Percentiles rank a stretch among this genome's conserved stretches.
These are phyloP conservation scores for Eolophus roseicapilla DNA, from an alignment of 2,113 vertebrate species.

Conservation along the genomic window DNA sequence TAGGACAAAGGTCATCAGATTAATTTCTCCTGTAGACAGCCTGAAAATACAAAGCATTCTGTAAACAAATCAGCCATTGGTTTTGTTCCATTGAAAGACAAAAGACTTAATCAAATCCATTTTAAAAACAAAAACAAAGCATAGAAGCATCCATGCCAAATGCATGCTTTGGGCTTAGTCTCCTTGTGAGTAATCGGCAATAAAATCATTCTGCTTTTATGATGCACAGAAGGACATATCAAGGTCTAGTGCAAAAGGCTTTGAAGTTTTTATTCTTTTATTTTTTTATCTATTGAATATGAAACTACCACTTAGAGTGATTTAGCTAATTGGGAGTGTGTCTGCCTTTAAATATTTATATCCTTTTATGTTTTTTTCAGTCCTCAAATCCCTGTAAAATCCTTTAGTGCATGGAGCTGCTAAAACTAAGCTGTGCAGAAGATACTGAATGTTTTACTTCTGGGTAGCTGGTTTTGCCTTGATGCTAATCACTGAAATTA, in stretches of 20 bases:
- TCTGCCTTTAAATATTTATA: slow-evolving; percentile 7
- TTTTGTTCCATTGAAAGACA: neutral
- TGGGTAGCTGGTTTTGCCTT: neutral
- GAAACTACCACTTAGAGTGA: neutral
- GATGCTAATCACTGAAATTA: neutral
- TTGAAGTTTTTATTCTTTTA: slow-evolving; percentile 10
- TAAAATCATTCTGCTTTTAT: slow-evolving; percentile 36
- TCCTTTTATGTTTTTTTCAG: neutral
- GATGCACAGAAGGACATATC: neutral
- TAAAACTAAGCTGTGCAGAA: neutral
- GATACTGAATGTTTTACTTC: neutral
- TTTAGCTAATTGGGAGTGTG: neutral
- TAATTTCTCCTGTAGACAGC: neutral
- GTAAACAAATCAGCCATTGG: neutral
- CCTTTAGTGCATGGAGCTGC: neutral
- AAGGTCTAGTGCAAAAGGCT: slow-evolving; percentile 12
- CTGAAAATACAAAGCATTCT: neutral
- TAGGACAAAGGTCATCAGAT: neutral
- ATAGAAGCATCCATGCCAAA: neutral
- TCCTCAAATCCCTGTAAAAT: neutral
- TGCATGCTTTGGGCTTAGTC: neutral
- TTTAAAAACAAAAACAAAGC: neutral
- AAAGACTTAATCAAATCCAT: neutral
- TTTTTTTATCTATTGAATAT: neutral
- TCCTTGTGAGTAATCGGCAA: slow-evolving; percentile 5